A percentile compares a stretch with the other conserved stretches of the same genome.
Evolutionary conservation across 2,113 vertebrate genomes (phyloP).

Genomic region (Phyllostomus discolor): DNA sequence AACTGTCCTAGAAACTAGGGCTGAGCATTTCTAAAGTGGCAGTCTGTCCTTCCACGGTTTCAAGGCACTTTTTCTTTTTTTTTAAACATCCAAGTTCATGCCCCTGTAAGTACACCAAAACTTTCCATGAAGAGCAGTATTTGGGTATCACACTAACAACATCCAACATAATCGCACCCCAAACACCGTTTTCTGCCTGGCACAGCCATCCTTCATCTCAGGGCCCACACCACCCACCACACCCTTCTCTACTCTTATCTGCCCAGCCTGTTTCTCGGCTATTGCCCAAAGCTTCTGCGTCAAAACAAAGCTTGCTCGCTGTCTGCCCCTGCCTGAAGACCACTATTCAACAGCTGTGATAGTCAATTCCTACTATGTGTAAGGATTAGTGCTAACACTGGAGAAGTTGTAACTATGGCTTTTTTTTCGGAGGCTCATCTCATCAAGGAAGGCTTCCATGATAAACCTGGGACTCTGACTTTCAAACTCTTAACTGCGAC

Average conservation of each 20-base stretch:
- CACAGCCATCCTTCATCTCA: background rate
- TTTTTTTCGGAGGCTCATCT: background rate
- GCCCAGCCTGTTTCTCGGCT: background rate
- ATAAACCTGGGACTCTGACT: background rate
- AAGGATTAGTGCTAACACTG: background rate
- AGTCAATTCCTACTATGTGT: background rate
- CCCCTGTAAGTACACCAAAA: background rate
- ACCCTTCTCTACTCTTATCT: conserved; percentile 54
- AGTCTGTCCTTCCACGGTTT: background rate
- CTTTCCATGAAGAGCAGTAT: background rate
- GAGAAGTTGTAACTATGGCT: background rate
- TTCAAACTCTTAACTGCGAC: background rate
- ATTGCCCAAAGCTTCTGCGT: background rate
- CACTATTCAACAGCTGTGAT: background rate
- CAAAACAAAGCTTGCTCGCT: background rate
- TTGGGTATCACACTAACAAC: background rate
- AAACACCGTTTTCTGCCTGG: background rate
- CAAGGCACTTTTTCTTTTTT: background rate
- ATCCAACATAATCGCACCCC: background rate
- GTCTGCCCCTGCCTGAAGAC: background rate
- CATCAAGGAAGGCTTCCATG: background rate
- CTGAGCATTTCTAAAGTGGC: background rate
- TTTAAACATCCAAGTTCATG: background rate
- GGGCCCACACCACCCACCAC: background rate
- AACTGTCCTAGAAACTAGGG: background rate